phyloP scores from a whole-genome alignment of 2,888 invertebrate species.

The Drosophila cyrtoloma region DNA sequence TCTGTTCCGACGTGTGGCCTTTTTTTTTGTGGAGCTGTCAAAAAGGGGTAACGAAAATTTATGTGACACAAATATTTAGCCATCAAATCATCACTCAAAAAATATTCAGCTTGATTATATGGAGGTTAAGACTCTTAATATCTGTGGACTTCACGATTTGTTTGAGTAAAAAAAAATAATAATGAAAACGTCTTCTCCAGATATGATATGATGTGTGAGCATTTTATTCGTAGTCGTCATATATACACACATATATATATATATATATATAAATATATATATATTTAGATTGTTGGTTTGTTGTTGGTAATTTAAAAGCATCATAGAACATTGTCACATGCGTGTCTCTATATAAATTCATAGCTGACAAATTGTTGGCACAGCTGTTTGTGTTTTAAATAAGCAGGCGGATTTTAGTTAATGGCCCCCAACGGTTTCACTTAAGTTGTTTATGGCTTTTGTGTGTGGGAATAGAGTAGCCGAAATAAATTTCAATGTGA shows the following conservation, averaged over 20 bases:
- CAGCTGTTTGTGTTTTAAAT: slow-evolving; percentile 78
- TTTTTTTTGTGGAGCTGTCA: slow-evolving; percentile 48
- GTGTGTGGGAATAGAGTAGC: slow-evolving; percentile 49
- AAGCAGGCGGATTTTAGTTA: slow-evolving; percentile 76
- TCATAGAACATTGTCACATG: slow-evolving; percentile 29
- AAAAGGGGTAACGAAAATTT: slow-evolving; percentile 69
- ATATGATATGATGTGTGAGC: slow-evolving; percentile 14
- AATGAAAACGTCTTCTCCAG: slow-evolving; percentile 28
- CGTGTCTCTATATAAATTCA: slow-evolving; percentile 46
- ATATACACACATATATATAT: background rate
- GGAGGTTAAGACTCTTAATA: slow-evolving; percentile 64
- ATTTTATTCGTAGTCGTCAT: background rate
- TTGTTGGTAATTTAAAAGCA: slow-evolving; percentile 37
- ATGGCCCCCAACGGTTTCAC: slow-evolving; percentile 80
- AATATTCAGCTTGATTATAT: slow-evolving; percentile 42
- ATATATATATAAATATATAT: slow-evolving; percentile 3
- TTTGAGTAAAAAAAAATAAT: slow-evolving; percentile 16
- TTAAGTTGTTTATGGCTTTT: slow-evolving; percentile 79
- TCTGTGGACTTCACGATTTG: slow-evolving; percentile 28
- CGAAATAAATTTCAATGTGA: slow-evolving; percentile 49
- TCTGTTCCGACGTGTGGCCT: slow-evolving; percentile 73
- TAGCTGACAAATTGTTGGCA: slow-evolving; percentile 77
- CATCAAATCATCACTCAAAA: slow-evolving; percentile 62
- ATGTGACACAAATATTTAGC: slow-evolving; percentile 73
- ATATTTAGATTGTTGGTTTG: slow-evolving; percentile 25